Conservation (phyloP, 2,888 invertebrate species). For the Noctua janthe region DNA sequence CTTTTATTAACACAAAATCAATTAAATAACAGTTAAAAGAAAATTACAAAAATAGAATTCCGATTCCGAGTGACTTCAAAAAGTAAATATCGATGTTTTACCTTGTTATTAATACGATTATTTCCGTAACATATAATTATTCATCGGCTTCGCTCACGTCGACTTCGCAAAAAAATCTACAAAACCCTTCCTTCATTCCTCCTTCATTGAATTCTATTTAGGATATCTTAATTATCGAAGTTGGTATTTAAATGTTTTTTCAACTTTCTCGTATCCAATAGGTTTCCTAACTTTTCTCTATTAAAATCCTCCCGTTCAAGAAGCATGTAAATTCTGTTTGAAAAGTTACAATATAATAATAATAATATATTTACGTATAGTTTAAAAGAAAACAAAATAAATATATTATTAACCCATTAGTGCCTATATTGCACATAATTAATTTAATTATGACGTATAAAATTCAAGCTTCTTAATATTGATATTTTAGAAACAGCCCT, state of each 20-base stretch:
- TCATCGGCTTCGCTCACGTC: background rate
- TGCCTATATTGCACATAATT: background rate
- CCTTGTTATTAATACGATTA: background rate
- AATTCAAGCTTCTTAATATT: background rate
- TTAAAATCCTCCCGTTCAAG: too few relatives aligned
- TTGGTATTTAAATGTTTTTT: background rate
- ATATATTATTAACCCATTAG: conserved; percentile 24
- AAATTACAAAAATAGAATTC: background rate
- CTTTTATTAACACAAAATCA: background rate
- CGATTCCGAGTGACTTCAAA: background rate
- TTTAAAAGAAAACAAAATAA: conserved; percentile 11
- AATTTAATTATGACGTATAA: background rate
- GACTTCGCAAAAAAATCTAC: background rate
- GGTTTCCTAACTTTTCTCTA: too few relatives aligned
- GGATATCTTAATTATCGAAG: background rate
- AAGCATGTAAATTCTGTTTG: background rate
- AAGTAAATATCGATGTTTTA: background rate
- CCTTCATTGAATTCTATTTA: background rate
- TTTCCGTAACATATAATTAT: background rate
- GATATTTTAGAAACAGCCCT: background rate
- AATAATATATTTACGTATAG: too few relatives aligned
- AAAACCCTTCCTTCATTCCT: background rate
- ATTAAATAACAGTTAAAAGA: background rate
- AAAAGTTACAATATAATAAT: too few relatives aligned
- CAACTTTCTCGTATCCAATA: background rate